Evolutionary conservation across 2,113 vertebrate species (phyloP).

Genomic region (Brachyhypopomus occidentalis): DNA sequence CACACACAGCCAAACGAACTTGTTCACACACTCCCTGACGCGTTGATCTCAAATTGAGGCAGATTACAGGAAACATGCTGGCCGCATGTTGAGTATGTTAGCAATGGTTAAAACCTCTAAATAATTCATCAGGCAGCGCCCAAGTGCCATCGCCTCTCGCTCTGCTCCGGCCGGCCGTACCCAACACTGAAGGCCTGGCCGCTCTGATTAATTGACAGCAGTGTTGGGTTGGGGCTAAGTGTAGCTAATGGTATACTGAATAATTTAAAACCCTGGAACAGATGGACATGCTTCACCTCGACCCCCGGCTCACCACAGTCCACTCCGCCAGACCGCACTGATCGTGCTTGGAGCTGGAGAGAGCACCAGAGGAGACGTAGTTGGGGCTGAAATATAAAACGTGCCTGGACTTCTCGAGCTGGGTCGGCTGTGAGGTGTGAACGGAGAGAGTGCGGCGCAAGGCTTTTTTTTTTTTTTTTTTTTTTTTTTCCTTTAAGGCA

Average conservation of each 20-base stretch:
- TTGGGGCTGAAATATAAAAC: background rate
- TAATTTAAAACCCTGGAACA: slow-evolving; percentile 60
- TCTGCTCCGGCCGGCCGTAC: background rate
- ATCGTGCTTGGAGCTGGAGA: slow-evolving; percentile 13
- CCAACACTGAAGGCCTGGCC: slow-evolving; percentile 21
- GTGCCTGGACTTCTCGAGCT: background rate
- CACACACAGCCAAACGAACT: slow-evolving; percentile 32
- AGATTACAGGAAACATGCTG: slow-evolving; percentile 66
- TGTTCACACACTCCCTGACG: slow-evolving; percentile 21
- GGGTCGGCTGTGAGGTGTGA: background rate
- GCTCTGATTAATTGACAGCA: slow-evolving; percentile 56
- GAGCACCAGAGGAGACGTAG: background rate
- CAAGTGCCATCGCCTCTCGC: slow-evolving; percentile 21
- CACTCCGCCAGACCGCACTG: background rate
- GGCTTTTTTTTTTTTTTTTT: no score
- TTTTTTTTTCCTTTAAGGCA: no score
- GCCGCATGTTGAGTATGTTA: slow-evolving; percentile 57
- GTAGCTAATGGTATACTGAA: slow-evolving; percentile 60
- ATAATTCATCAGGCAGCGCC: slow-evolving; percentile 67
- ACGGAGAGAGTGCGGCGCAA: no score
- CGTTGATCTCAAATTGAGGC: slow-evolving; percentile 61
- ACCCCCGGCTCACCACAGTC: slow-evolving; percentile 2
- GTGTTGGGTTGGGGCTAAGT: slow-evolving; percentile 47
- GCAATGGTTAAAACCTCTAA: slow-evolving; percentile 68
- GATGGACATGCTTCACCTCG: slow-evolving; percentile 52